Evolutionary conservation across 2,113 vertebrate species (phyloP), one percentile per base, ranked within the genome.

Genomic region (Pangasianodon hypophthalmus): DNA sequence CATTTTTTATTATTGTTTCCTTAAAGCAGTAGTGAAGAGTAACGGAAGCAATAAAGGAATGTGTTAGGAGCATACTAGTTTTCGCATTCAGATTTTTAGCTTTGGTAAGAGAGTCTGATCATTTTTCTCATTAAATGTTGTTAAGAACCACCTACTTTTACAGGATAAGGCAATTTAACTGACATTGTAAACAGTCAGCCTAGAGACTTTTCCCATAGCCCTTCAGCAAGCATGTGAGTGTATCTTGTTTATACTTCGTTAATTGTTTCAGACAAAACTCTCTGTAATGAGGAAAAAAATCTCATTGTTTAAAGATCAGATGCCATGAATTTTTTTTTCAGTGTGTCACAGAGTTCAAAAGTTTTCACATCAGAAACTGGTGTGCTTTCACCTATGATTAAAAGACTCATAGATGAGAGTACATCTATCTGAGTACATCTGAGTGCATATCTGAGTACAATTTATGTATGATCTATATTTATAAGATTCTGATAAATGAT

Each of bases 311-410:
- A 77, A 77, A 77, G 77, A 50, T 81, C 5, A 2, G 29, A 81
- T 52, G n/a, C 77, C 29, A 81, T 81, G 77, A 52, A 52, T 48
- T 41, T 75, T 81, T 48, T 62, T 24, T 77, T 26, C 9, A 77
- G 73, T 48, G 73, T 77, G 73, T 77, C 41, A 46, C 77, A 80
- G 46, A 80, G 77, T 80, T 29, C 26, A 77, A 77, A 77, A 26
- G 73, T 46, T 77, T 75, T 48, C 41, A 77, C 32, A 16, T 77
- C 77, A 4, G 48, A 80, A n/a, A 50, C 46, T 50, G 24, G 24
- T 48, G 73, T 77, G 26, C 19, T 24, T 77, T 46, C 18, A 26
- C 14, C 11, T 14, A 48, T 11, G 44, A 79, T 79, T 26, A 79
- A 21, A 46, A 10, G n/a, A 56, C n/a, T 29, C 10, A 14, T n/a